Conservation (phyloP, 2,797 vertebrate genomes). For the Todus mexicanus region DNA sequence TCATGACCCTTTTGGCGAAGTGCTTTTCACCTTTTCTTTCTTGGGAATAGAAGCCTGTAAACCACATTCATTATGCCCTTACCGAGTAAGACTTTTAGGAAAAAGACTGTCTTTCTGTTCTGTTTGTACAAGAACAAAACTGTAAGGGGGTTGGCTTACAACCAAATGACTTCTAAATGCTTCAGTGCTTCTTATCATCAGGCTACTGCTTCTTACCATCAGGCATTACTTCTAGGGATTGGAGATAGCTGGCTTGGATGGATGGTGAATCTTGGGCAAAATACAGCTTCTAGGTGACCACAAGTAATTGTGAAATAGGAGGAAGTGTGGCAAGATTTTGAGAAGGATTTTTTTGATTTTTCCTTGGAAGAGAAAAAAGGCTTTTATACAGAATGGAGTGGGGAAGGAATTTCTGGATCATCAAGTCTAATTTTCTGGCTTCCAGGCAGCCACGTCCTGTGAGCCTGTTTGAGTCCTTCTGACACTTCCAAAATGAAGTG, state of each 20-base stretch:
- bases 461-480: background rate
- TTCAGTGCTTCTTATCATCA: background rate
- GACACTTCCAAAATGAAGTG: background rate
- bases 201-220: background rate
- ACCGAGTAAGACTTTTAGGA: background rate
- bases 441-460: background rate
- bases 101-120: background rate
- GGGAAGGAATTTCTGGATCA: background rate
- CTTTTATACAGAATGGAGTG: background rate
- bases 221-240: background rate
- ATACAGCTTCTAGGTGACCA: background rate
- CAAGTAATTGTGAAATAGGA: background rate
- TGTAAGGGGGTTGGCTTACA: background rate
- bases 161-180: background rate
- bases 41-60: background rate
- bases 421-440: background rate
- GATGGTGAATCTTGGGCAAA: background rate
- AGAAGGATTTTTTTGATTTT: background rate
- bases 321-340: background rate
- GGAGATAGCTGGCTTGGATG: background rate
- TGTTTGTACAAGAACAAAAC: background rate
- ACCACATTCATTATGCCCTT: background rate
- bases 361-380: background rate
- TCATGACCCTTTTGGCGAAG: background rate
- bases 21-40: background rate